These are phyloP conservation scores for Tineola bisselliella DNA, from an alignment of 2,888 invertebrate species.

Conservation along the genomic window DNA sequence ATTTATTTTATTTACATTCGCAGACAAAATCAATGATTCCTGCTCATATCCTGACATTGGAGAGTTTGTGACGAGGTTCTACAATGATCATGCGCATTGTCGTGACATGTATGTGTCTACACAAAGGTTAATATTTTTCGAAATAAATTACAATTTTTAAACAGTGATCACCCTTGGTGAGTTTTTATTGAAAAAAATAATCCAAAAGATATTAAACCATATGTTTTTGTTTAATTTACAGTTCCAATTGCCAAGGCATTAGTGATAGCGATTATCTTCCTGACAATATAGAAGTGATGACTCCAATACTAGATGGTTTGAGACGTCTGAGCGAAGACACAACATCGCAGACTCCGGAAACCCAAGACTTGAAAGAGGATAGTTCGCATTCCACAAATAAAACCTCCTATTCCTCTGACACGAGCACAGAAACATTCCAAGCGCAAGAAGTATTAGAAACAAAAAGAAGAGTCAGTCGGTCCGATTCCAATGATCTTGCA, in stretches of 20 bases:
- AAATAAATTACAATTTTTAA: background rate
- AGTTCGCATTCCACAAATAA: constrained; percentile 26
- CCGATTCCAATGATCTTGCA: constrained; percentile 43
- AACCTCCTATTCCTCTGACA: constrained; percentile 19
- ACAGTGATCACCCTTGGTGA: too few species aligned
- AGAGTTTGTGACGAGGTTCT: constrained; percentile 75
- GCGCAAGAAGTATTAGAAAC: constrained; percentile 24
- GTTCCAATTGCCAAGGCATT: constrained; percentile 49
- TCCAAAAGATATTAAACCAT: background rate
- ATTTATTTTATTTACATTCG: background rate
- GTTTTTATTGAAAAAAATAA: too few species aligned
- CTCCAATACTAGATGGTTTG: constrained; percentile 56
- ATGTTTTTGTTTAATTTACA: constrained; percentile 22
- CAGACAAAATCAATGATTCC: constrained; percentile 20
- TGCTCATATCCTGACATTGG: constrained; percentile 69
- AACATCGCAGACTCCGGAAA: background rate
- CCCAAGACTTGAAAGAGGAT: background rate
- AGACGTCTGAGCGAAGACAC: constrained; percentile 28
- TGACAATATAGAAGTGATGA: constrained; percentile 60
- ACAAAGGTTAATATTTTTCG: constrained; percentile 34
- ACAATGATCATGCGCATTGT: constrained; percentile 75
- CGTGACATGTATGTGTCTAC: constrained; percentile 66
- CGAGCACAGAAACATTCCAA: constrained; percentile 45
- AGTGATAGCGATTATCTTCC: constrained; percentile 55
- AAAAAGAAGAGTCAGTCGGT: constrained; percentile 43